A percentile compares a stretch with the other conserved stretches of the same genome.
Conservation (phyloP, 1,140 invertebrate genomes). For the Drosophila rhopaloa region DNA sequence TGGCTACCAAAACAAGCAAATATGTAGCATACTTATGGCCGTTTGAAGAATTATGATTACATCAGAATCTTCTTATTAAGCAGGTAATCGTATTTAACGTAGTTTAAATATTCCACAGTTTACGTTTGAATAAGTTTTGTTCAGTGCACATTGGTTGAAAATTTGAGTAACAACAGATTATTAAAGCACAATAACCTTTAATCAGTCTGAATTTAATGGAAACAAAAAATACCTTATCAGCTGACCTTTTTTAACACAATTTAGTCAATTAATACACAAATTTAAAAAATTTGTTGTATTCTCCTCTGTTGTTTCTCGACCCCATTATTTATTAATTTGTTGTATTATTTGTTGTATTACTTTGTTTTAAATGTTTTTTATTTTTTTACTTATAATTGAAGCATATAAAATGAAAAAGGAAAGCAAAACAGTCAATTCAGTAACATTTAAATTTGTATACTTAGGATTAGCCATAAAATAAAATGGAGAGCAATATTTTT, state of each 20-base stretch:
- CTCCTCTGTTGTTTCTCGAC: too few species aligned
- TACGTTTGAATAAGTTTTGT: background rate
- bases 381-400: too few species aligned
- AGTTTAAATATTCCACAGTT: background rate
- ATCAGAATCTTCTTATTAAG: too few species aligned
- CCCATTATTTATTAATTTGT: too few species aligned
- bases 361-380: too few species aligned
- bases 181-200: constrained; percentile 8
- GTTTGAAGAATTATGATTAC: background rate
- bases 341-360: too few species aligned
- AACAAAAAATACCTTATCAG: background rate
- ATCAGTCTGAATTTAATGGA: background rate
- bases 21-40: background rate
- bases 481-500: too few species aligned
- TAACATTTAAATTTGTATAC: too few species aligned
- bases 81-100: background rate
- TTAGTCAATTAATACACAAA: background rate
- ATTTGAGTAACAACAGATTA: constrained; percentile 2
- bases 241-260: background rate
- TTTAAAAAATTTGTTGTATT: background rate
- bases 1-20: background rate
- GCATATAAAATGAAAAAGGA: too few species aligned
- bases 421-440: too few species aligned
- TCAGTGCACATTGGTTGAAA: background rate
- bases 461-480: too few species aligned